Base-by-base conservation (phyloP, 2,113 vertebrate species). In the Coreoperca whiteheadi region DNA sequence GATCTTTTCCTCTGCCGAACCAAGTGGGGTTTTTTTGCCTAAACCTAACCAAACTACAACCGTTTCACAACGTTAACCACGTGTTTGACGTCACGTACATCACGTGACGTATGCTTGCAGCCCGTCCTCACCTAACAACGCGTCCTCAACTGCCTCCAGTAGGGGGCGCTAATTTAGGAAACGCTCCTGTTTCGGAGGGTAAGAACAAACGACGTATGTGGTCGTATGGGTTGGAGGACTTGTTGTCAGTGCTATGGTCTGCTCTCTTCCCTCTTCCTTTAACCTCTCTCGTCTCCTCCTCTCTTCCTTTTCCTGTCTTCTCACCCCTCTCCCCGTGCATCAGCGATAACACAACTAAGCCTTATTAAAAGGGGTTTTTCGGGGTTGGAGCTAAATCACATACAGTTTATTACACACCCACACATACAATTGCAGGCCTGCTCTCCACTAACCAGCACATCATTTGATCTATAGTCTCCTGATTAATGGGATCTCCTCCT, bases 401-500 rank as follows among this genome's bases (percentile, higher is more conserved):
- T 69, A 32, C 78, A 53, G n/a, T 81, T 84, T 84, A 83, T 85
- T 68, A 77, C 74, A 74, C 68, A 59, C 69, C 34, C 67, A 54
- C 87, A 74, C 80, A 57, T 11, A 48, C 64, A 72, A 46, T 51
- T 34, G 1, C n/a, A 70, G 41, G 15, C 70, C 50, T 48, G 61
- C 65, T 79, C 84, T 46, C 61, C 69, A 34, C 74, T 74, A 84
- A 84, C 84, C 81, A 63, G 59, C 83, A 72, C 82, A 65, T 87
- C 83, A 92, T 89, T 91, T 88, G 90, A 90, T 90, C 85, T 88
- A 77, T 69, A 5, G 60, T 43, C 73, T 82, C 76, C 80, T 91
- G 90, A 91, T 92, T 91, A 90, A 91, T 93, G 70, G 83, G 80
- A 89, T 87, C 85, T 86, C 77, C 80, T 88, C 79, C 81, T 76